A percentile compares a stretch with the other conserved stretches of the same genome.
Evolutionary conservation across 2,113 vertebrate genomes (phyloP).

Genomic region (Micromys minutus): DNA sequence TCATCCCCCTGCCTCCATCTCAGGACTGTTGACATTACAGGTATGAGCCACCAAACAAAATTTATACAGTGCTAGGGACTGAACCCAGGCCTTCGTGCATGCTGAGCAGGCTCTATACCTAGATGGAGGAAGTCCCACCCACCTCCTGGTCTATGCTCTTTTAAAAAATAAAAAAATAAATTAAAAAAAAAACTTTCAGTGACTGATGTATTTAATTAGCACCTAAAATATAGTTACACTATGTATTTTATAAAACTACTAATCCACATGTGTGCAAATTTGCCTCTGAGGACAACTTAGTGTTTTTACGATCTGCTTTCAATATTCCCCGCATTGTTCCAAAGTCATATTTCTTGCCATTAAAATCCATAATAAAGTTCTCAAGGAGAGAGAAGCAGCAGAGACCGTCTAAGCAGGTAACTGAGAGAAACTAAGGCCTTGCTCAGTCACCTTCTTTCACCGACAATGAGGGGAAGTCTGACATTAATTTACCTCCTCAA

Average conservation of each 20-base stretch:
- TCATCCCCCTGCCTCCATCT: background rate
- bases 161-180: background rate
- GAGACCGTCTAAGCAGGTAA: slow-evolving; percentile 9
- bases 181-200: background rate
- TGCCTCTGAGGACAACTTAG: slow-evolving; percentile 63
- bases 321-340: slow-evolving; percentile 69
- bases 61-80: background rate
- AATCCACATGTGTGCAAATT: slow-evolving; percentile 68
- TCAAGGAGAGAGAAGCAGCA: background rate
- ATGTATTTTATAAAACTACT: slow-evolving; percentile 63
- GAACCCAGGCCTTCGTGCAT: background rate
- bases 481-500: background rate
- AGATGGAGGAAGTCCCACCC: background rate
- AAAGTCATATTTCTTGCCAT: slow-evolving; percentile 65
- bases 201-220: slow-evolving; percentile 68
- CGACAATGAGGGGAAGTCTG: background rate
- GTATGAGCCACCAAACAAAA: background rate
- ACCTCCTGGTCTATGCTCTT: background rate
- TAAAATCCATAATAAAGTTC: slow-evolving; percentile 76
- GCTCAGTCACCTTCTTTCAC: background rate
- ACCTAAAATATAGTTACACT: slow-evolving; percentile 57
- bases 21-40: background rate
- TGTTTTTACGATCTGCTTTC: slow-evolving; percentile 66
- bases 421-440: background rate
- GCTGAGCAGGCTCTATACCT: no score